Conservation (phyloP, 2,797 vertebrate species). For the Falco cherrug region DNA sequence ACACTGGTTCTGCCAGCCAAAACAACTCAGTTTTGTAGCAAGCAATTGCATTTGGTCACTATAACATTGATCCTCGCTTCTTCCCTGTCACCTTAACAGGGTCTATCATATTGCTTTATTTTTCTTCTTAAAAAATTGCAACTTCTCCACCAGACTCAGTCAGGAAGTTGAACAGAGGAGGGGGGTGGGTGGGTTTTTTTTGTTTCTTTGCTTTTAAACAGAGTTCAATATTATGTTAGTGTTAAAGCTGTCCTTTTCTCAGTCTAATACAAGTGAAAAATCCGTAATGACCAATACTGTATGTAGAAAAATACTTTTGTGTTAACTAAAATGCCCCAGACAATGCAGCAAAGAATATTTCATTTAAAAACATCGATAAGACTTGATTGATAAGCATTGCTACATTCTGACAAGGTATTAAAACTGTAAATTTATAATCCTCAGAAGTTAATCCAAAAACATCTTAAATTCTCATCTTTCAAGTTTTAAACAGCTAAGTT, state of each 20-base stretch:
- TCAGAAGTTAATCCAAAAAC: background rate
- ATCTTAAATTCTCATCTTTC: background rate
- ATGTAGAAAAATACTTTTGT: background rate
- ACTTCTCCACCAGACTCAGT: background rate
- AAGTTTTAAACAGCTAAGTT: background rate
- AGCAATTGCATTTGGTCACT: background rate
- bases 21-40: background rate
- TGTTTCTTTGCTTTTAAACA: background rate
- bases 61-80: background rate
- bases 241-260: background rate
- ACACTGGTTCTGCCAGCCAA: background rate
- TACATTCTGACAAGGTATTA: background rate
- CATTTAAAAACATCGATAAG: background rate
- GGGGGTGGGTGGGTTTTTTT: too few species aligned
- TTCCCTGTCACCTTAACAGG: background rate
- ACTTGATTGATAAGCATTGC: background rate
- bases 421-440: background rate
- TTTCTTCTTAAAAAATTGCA: background rate
- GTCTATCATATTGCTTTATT: background rate
- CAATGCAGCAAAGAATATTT: background rate
- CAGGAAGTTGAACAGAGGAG: background rate
- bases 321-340: background rate
- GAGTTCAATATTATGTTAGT: background rate
- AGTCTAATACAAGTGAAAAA: background rate
- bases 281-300: background rate